These are phyloP conservation scores for Ophion costatus DNA, from an alignment of 2,888 invertebrate species.

Conservation along the genomic window DNA sequence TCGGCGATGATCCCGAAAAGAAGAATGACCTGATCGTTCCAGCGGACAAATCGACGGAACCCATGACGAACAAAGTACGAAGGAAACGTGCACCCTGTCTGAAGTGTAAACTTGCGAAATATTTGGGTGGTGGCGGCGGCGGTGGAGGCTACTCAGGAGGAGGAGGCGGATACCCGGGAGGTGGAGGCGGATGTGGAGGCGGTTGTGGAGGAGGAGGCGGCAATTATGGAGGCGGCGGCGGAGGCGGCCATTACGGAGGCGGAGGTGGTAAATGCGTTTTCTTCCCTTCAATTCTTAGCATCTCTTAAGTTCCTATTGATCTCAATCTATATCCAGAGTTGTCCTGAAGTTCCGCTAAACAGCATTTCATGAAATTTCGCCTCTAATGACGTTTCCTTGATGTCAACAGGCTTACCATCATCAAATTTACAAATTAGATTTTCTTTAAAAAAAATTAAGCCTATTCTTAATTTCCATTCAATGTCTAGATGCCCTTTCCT, in stretches of 20 bases:
- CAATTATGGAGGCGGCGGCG: slow-evolving; percentile 29
- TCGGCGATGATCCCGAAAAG: slow-evolving; percentile 67
- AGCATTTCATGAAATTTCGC: background rate
- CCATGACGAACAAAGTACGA: slow-evolving; percentile 72
- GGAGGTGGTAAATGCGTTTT: slow-evolving; percentile 4
- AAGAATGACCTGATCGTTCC: slow-evolving; percentile 31
- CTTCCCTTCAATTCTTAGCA: background rate
- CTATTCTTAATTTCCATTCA: background rate
- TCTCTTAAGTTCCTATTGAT: background rate
- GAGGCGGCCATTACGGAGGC: background rate
- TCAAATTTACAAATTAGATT: too few species aligned
- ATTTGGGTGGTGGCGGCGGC: slow-evolving; percentile 61
- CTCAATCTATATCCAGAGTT: background rate
- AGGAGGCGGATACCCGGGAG: slow-evolving; percentile 43
- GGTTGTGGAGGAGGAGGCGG: slow-evolving; percentile 56
- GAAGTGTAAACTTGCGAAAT: slow-evolving; percentile 71
- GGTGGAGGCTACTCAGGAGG: slow-evolving; percentile 64
- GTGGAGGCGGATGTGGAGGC: slow-evolving; percentile 1
- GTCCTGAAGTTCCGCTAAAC: background rate
- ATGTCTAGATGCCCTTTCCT: background rate
- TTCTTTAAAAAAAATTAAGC: too few species aligned
- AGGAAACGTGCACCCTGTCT: slow-evolving; percentile 75
- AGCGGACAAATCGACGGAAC: slow-evolving; percentile 25
- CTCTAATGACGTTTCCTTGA: background rate
- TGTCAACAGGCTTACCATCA: background rate